Percentiles rank a stretch among this genome's conserved stretches.
These are phyloP conservation scores for Tupaia chinensis DNA, from an alignment of 2,113 vertebrate species.

Conservation along the genomic window DNA sequence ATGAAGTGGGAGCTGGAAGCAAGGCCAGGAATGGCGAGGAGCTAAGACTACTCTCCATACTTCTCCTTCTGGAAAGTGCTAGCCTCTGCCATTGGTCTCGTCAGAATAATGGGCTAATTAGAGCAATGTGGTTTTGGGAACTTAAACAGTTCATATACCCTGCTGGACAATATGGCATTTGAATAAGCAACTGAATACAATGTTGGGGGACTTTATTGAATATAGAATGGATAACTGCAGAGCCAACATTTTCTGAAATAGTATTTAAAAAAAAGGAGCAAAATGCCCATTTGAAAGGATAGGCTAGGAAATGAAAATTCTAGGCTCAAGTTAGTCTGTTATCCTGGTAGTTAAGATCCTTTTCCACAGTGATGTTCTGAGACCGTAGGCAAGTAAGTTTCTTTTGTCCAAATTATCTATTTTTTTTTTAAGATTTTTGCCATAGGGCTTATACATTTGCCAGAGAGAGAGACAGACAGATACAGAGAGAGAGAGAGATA, in stretches of 20 bases:
- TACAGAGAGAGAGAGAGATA: no score
- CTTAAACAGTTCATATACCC: not conserved
- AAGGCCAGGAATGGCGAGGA: not conserved
- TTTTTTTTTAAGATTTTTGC: no score
- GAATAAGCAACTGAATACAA: not conserved
- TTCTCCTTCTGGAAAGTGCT: not conserved
- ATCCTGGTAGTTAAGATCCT: not conserved
- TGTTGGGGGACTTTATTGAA: not conserved
- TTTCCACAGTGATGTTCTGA: not conserved
- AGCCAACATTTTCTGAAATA: conserved; percentile 28
- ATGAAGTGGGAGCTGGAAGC: not conserved
- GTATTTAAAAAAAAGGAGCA: conserved; percentile 1
- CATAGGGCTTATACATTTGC: no score
- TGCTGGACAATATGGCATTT: not conserved
- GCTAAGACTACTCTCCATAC: not conserved
- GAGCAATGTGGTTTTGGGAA: not conserved
- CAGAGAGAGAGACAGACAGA: no score
- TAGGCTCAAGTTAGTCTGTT: not conserved
- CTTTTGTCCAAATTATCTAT: not conserved
- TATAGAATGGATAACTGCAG: not conserved
- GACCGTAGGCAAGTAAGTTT: not conserved
- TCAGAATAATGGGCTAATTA: not conserved
- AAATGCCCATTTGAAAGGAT: not conserved
- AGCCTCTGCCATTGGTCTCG: not conserved
- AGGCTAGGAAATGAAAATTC: not conserved